phyloP scores from a whole-genome alignment of 2,113 vertebrate genomes.

The Paracanthobrama guichenoti region DNA sequence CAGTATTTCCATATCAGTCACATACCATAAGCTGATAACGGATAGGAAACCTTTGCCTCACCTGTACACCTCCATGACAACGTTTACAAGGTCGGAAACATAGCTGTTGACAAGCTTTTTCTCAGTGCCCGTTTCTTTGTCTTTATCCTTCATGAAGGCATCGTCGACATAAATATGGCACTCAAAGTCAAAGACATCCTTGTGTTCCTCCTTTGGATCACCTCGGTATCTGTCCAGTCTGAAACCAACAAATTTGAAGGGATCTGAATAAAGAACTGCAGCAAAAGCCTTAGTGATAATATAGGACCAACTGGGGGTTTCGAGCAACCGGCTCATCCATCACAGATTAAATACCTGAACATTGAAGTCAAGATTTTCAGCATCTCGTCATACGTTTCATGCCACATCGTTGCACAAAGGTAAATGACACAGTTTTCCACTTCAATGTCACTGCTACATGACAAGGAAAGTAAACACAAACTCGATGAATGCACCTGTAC shows the following conservation, averaged over 20 bases:
- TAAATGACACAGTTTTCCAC: constrained; percentile 75
- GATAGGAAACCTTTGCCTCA: constrained; percentile 41
- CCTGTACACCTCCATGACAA: constrained; percentile 79
- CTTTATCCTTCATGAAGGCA: constrained; percentile 68
- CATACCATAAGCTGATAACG: not conserved
- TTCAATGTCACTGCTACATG: constrained; percentile 48
- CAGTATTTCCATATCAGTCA: not conserved
- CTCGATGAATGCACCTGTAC: not conserved
- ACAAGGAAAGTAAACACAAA: not conserved
- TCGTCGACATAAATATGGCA: constrained; percentile 78
- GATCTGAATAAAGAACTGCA: not conserved
- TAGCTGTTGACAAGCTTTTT: constrained; percentile 72
- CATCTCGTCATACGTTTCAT: constrained; percentile 82
- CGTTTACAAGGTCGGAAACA: constrained; percentile 69
- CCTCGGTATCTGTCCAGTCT: constrained; percentile 79
- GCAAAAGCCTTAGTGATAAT: not conserved
- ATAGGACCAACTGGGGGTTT: not conserved
- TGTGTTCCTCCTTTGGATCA: constrained; percentile 74
- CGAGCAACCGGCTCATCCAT: not conserved
- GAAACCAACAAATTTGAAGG: constrained; percentile 45
- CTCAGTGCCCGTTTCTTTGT: constrained; percentile 56
- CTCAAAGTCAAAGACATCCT: constrained; percentile 77
- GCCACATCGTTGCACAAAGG: constrained; percentile 84
- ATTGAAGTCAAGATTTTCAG: constrained; percentile 81
- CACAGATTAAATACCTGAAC: constrained; percentile 72